Conservation (phyloP, 2,888 invertebrate genomes). For the Eilema depressum region DNA sequence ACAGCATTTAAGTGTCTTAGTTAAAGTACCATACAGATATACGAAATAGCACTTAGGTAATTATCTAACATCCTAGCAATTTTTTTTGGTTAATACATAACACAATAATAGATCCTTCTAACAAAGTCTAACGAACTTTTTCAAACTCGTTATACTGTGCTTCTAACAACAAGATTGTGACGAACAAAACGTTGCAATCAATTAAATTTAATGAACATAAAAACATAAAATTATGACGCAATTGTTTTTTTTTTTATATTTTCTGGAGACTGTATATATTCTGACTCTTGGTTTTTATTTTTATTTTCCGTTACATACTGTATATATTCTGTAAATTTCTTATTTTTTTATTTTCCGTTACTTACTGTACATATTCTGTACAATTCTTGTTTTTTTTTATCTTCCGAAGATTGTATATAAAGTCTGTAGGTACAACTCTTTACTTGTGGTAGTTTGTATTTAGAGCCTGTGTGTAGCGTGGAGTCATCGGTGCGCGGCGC, state of each 20-base stretch:
- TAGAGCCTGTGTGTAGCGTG: slow-evolving; percentile 27
- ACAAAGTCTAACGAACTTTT: no score
- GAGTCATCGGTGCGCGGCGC: slow-evolving; percentile 31
- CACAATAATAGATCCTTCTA: no score
- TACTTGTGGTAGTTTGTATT: neutral
- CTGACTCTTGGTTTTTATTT: no score
- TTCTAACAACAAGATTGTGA: neutral
- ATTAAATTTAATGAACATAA: slow-evolving; percentile 3
- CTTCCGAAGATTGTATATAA: neutral
- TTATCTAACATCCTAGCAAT: neutral
- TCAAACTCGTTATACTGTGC: no score
- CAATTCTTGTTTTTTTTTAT: slow-evolving; percentile 1
- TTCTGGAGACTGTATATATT: no score
- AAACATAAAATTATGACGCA: slow-evolving; percentile 3
- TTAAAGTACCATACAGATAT: neutral
- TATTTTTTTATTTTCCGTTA: no score
- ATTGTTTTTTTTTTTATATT: neutral
- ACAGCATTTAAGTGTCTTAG: no score
- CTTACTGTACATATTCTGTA: no score
- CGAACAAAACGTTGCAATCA: slow-evolving; percentile 6
- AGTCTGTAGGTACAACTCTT: neutral
- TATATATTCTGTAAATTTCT: no score
- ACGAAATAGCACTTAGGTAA: neutral
- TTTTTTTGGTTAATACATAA: neutral
- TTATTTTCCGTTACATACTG: no score